Evolutionary conservation across 2,888 invertebrate species (phyloP).

Genomic region (Lobophora halterata): DNA sequence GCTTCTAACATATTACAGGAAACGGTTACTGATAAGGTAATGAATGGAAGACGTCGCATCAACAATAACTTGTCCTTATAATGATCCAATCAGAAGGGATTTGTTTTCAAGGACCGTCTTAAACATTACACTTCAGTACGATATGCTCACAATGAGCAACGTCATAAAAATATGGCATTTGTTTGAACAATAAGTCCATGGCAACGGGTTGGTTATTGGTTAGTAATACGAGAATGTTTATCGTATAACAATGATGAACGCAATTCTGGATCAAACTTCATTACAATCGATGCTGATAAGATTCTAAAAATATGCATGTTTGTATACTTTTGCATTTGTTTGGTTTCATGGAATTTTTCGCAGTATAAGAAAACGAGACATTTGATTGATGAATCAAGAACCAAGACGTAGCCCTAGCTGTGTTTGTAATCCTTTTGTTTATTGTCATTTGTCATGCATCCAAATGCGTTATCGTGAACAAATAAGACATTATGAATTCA

Average conservation of each 20-base stretch:
- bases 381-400: slow-evolving; percentile 23
- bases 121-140: slow-evolving; percentile 18
- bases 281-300: background rate
- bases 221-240: slow-evolving; percentile 32
- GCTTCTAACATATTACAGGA: slow-evolving; percentile 15
- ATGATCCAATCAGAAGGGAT: slow-evolving; percentile 14
- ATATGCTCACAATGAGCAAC: slow-evolving; percentile 24
- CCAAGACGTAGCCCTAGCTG: slow-evolving; percentile 30
- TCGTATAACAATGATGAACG: background rate
- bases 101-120: slow-evolving; percentile 19
- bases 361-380: slow-evolving; percentile 5
- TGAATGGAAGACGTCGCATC: slow-evolving; percentile 20
- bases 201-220: too few relatives aligned
- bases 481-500: slow-evolving; percentile 29
- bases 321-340: too few relatives aligned
- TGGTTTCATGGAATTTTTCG: too few relatives aligned
- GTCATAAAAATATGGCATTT: slow-evolving; percentile 43
- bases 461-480: slow-evolving; percentile 30
- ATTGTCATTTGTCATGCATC: slow-evolving; percentile 26
- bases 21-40: slow-evolving; percentile 12
- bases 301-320: too few relatives aligned
- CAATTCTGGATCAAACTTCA: background rate
- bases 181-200: slow-evolving; percentile 31
- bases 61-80: slow-evolving; percentile 18
- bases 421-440: slow-evolving; percentile 37